A percentile compares a stretch with the other conserved stretches of the same genome.
These are phyloP conservation scores for Lasioglossum vierecki DNA, from an alignment of 2,888 invertebrate genomes.

Conservation along the genomic window DNA sequence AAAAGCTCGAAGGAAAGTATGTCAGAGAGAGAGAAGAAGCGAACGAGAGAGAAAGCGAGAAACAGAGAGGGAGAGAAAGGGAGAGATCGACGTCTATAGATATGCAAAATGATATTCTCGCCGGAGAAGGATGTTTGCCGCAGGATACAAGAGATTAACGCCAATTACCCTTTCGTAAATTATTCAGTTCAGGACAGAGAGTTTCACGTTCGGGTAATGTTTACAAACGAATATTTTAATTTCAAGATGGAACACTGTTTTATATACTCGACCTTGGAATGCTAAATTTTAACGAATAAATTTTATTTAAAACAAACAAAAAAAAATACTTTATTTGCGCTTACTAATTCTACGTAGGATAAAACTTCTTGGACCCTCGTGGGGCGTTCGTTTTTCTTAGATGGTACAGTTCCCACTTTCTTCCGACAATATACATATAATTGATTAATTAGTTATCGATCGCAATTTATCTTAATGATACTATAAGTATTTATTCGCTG, in stretches of 20 bases:
- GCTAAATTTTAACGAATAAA: neutral
- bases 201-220: neutral
- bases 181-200: neutral
- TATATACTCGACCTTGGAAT: neutral
- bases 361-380: too few relatives aligned
- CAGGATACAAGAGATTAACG: constrained; percentile 12
- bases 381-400: too few relatives aligned
- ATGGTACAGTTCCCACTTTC: too few relatives aligned
- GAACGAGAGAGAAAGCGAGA: constrained; percentile 5
- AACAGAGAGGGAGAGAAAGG: constrained; percentile 5
- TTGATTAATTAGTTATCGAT: too few relatives aligned
- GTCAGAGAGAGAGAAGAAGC: constrained; percentile 29
- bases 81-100: neutral
- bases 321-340: too few relatives aligned
- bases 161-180: neutral
- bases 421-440: too few relatives aligned
- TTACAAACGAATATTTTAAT: neutral
- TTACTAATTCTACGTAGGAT: too few relatives aligned
- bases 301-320: too few relatives aligned
- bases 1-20: constrained; percentile 64
- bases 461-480: too few relatives aligned
- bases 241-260: neutral
- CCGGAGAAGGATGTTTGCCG: constrained; percentile 29
- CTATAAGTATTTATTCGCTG: too few relatives aligned
- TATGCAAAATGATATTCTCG: constrained; percentile 11